These are phyloP conservation scores for Chloropsis hardwickii DNA, from an alignment of 2,113 vertebrate species.

Conservation along the genomic window DNA sequence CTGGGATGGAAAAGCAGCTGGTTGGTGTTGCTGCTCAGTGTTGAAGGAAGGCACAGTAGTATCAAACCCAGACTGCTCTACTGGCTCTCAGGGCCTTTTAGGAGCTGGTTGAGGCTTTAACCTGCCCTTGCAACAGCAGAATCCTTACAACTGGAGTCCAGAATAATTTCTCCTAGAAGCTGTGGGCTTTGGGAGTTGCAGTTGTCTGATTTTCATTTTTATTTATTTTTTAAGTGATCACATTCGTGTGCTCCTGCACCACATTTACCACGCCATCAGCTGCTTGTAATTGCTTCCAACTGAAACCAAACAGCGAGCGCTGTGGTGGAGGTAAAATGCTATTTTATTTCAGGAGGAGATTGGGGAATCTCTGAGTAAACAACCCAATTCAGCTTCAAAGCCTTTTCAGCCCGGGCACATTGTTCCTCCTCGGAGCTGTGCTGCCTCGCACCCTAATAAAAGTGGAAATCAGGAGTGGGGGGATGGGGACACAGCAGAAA, in stretches of 20 bases:
- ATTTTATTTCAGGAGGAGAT: conserved; percentile 29
- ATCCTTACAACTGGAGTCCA: not conserved
- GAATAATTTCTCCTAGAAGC: not conserved
- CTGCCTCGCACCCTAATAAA: conserved; percentile 55
- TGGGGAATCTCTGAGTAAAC: conserved; percentile 30
- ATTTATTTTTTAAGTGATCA: not conserved
- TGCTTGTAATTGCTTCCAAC: conserved; percentile 12
- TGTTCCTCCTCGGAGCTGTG: conserved; percentile 23
- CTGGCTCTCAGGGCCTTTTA: not conserved
- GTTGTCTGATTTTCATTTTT: not conserved
- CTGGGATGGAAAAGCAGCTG: not conserved
- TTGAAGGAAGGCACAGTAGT: not conserved
- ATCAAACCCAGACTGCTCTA: accelerated
- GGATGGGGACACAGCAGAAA: conserved; percentile 18
- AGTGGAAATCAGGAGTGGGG: conserved; percentile 45
- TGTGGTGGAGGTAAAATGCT: not conserved
- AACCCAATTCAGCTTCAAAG: conserved; percentile 45
- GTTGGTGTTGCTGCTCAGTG: not conserved
- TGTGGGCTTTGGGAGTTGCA: not conserved
- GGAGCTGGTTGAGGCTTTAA: not conserved
- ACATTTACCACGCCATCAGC: not conserved
- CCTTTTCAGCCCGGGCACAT: conserved; percentile 10
- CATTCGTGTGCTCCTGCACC: not conserved
- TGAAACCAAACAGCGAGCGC: not conserved
- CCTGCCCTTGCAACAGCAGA: not conserved